A percentile compares a stretch with the other conserved stretches of the same genome.
Evolutionary conservation across 2,113 vertebrate species (phyloP).

Genomic region (Lethenteron reissneri): DNA sequence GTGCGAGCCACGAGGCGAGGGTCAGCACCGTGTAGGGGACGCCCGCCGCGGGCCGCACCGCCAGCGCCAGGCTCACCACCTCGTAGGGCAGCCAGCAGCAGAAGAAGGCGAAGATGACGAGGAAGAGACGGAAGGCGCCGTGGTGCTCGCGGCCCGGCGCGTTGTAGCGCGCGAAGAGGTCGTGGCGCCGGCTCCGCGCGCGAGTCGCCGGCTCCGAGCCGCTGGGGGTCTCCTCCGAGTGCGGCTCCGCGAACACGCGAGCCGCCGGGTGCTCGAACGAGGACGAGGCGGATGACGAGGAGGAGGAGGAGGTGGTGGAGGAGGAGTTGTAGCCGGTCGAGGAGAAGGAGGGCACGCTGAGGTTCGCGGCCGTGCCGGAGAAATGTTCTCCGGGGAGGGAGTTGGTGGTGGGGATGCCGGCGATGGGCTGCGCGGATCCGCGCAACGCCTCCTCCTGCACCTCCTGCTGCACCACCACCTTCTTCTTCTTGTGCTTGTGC

Average conservation of each 20-base stretch:
- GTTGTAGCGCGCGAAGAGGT: conserved; percentile 16
- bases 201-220: background rate
- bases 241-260: conserved; percentile 17
- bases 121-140: conserved; percentile 28
- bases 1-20: conserved; percentile 31
- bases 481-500: too few species aligned
- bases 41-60: conserved; percentile 12
- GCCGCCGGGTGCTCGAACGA: too few species aligned
- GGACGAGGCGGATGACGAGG: too few species aligned
- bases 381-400: background rate
- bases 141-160: conserved; percentile 17
- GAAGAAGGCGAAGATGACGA: conserved; percentile 34
- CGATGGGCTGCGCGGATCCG: too few species aligned
- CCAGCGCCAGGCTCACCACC: conserved; percentile 26
- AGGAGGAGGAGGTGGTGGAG: conserved; percentile 13
- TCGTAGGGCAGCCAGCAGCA: conserved; percentile 41
- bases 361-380: too few species aligned
- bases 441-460: too few species aligned
- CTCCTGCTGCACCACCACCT: too few species aligned
- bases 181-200: conserved; percentile 9
- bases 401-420: too few species aligned
- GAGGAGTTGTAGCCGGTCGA: conserved; percentile 26
- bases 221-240: conserved; percentile 1
- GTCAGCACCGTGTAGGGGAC: conserved; percentile 26
- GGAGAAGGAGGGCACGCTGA: conserved; percentile 15